Conservation (phyloP, 1,140 invertebrate species). For the Contarinia nasturtii region DNA sequence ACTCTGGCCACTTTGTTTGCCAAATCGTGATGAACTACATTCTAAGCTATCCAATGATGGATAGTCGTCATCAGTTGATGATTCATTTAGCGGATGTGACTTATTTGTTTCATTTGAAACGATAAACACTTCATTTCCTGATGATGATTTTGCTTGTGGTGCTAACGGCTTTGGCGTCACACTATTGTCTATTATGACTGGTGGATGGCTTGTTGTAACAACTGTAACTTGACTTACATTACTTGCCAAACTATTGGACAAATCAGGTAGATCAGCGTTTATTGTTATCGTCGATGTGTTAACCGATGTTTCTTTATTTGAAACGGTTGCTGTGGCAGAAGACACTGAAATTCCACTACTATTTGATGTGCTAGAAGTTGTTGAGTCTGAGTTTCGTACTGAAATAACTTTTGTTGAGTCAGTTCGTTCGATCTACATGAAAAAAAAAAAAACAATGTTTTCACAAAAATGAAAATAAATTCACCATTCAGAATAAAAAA, state of each 20-base stretch:
- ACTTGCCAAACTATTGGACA: constrained; percentile 46
- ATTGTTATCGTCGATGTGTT: constrained; percentile 36
- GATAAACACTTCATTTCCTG: constrained; percentile 49
- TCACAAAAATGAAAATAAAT: no score
- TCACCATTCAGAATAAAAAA: no score
- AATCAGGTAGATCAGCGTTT: constrained; percentile 30
- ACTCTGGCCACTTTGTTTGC: constrained; percentile 7
- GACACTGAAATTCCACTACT: background rate
- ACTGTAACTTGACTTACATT: constrained; percentile 59
- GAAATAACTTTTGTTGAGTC: constrained; percentile 1
- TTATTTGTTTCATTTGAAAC: constrained; percentile 56
- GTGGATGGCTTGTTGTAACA: constrained; percentile 60
- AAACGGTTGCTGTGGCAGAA: background rate
- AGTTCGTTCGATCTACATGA: background rate
- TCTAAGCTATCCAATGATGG: constrained; percentile 53
- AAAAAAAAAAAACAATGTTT: background rate
- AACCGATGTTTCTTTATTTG: background rate
- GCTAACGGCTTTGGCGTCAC: constrained; percentile 1
- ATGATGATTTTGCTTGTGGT: background rate
- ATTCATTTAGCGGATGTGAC: constrained; percentile 33
- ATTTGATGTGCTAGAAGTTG: no score
- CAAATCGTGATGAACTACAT: constrained; percentile 27
- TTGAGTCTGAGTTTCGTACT: background rate
- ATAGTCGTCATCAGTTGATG: constrained; percentile 51
- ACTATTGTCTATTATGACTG: constrained; percentile 41